Conservation (phyloP, 2,113 vertebrate species). For the Rhegmatorhina hoffmannsi region DNA sequence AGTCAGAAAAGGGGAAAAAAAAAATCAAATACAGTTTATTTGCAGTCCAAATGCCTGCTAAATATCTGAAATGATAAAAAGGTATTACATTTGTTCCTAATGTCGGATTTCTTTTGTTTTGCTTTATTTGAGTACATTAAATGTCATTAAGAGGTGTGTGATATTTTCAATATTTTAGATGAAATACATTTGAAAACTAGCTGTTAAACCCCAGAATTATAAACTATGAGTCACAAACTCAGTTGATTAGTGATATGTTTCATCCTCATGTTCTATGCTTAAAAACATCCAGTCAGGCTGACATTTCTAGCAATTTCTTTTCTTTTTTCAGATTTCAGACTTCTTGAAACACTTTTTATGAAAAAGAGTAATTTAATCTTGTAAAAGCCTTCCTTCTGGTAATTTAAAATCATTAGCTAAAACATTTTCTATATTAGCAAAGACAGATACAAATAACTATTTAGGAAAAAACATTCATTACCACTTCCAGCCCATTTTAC, state of each 20-base stretch:
- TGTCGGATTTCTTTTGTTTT: fast-evolving
- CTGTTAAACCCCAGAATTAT: neutral
- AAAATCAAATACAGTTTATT: neutral
- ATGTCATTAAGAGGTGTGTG: neutral
- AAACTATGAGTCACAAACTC: neutral
- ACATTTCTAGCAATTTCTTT: neutral
- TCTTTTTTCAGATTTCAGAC: neutral
- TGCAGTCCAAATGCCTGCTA: neutral
- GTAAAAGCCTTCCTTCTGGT: neutral
- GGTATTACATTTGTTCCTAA: neutral
- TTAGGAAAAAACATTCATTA: neutral
- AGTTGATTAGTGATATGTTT: neutral
- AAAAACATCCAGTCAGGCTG: neutral
- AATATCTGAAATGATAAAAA: neutral
- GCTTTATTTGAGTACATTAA: neutral
- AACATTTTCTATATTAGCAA: neutral
- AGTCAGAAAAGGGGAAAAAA: neutral
- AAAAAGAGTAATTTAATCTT: neutral
- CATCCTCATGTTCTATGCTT: neutral
- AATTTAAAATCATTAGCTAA: conserved; percentile 1
- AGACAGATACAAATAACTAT: neutral
- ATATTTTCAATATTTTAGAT: neutral
- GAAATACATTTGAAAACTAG: neutral
- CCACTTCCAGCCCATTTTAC: neutral
- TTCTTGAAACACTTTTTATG: neutral